Conservation (phyloP, 2,113 vertebrate species). For the Phaethon lepturus region DNA sequence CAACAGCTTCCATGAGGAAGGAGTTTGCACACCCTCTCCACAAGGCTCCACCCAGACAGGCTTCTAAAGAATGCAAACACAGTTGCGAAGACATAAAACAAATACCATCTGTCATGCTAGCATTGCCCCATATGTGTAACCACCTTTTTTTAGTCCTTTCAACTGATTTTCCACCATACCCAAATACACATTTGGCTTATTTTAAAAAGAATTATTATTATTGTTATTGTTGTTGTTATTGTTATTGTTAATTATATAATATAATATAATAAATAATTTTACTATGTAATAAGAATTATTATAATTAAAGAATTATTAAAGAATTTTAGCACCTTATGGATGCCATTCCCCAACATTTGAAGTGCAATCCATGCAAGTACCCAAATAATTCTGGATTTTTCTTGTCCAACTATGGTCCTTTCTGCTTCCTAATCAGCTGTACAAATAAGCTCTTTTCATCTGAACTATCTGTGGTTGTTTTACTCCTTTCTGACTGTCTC, state of each 20-base stretch:
- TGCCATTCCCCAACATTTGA: slow-evolving; percentile 6
- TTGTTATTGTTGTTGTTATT: too few relatives aligned
- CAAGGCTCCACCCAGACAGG: slow-evolving; percentile 17
- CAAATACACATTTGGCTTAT: slow-evolving; percentile 18
- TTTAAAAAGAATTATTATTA: too few relatives aligned
- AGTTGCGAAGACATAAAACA: slow-evolving; percentile 52
- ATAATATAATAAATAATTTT: too few relatives aligned
- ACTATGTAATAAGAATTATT: too few relatives aligned
- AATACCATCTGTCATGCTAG: slow-evolving; percentile 56
- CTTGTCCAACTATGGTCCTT: background rate
- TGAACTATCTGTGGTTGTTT: background rate
- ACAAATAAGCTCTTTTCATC: background rate
- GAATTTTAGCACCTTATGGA: slow-evolving; percentile 36
- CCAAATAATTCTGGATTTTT: slow-evolving; percentile 9
- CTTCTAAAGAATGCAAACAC: slow-evolving; percentile 48
- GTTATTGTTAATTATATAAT: too few relatives aligned
- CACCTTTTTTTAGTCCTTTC: slow-evolving; percentile 46
- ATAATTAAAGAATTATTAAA: background rate
- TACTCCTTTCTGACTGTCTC: background rate
- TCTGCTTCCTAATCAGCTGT: background rate
- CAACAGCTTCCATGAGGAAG: background rate
- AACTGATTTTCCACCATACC: slow-evolving; percentile 4
- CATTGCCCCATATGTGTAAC: slow-evolving; percentile 33
- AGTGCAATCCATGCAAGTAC: background rate
- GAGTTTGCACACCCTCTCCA: background rate